Base-by-base conservation (phyloP, 2,888 invertebrate species). In the Nomada lathburiana region DNA sequence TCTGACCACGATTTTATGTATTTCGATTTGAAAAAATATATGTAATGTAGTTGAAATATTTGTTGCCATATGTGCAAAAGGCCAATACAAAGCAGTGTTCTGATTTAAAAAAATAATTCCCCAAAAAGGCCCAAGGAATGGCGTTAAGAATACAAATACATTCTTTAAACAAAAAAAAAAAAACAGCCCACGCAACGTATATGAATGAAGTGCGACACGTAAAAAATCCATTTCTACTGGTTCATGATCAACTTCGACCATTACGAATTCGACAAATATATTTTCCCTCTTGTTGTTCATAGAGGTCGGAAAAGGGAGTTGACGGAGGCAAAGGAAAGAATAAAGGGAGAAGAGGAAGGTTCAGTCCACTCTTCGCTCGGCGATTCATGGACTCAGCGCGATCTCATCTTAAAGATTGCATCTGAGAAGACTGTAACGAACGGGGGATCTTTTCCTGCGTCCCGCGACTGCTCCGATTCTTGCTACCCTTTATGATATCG, bases 361-460 rank as follows among this genome's bases (percentile, higher is more conserved):
- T 79, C 71, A 80, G 74, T 82, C 75, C 81, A 76, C 80, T 80
- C 80, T 57, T 57, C 44, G 29, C 80, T 73, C 82, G 76, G 80
- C 85, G 85, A 90, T 91, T 91, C 87, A 90, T 89, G 76, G 86
- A 90, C 87, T 91, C 88, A 86, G 89, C 89, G 79, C 86, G 90
- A 91, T 90, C 85, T 91, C 88, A 91, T 89, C 90, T 89, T 85
- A 82, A 83, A 90, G 88, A 91, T 87, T 88, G 89, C 86, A 90
- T 82, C 85, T 63, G 88, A 84, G 79, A 84, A 73, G 89, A 86
- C 86, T 85, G 83, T 88, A 84, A 87, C 84, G 83, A 89, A 85
- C 82, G 57, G 13, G 63, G 85, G 81, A 79, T 86, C 86, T 87
- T 88, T 85, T 84, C 84, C 82, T 77, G 73, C 69, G 74, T 44